These are phyloP conservation scores for Hoplodrina blanda DNA, from an alignment of 2,888 invertebrate species.

Conservation along the genomic window DNA sequence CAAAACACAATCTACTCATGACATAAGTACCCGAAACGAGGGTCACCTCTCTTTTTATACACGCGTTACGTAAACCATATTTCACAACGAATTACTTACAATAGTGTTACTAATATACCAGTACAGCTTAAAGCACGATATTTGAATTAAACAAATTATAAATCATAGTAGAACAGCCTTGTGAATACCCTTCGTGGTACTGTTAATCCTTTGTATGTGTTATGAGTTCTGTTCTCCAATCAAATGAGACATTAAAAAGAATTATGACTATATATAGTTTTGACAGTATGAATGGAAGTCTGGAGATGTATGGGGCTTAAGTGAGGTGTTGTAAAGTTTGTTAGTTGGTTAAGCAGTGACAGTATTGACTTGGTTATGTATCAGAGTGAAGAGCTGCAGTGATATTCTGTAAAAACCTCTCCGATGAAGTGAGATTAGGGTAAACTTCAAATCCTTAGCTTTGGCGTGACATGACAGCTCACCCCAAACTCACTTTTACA, in stretches of 20 bases:
- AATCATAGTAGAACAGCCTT: slow-evolving; percentile 87
- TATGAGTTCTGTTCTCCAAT: slow-evolving; percentile 83
- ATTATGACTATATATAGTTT: slow-evolving; percentile 86
- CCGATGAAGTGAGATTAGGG: no score
- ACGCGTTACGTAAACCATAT: slow-evolving; percentile 59
- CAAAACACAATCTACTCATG: not conserved
- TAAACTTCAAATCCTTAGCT: no score
- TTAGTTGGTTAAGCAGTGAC: slow-evolving; percentile 53
- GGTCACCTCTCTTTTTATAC: slow-evolving; percentile 54
- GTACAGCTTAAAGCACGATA: slow-evolving; percentile 78
- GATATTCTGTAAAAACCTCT: no score
- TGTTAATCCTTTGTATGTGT: slow-evolving; percentile 82
- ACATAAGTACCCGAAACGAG: slow-evolving; percentile 8
- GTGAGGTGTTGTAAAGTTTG: slow-evolving; percentile 46
- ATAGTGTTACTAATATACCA: slow-evolving; percentile 52
- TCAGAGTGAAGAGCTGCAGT: not conserved
- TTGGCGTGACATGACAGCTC: no score
- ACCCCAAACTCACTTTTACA: no score
- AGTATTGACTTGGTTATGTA: slow-evolving; percentile 49
- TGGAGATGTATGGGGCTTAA: slow-evolving; percentile 64
- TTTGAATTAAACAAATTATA: slow-evolving; percentile 85
- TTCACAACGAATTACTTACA: slow-evolving; percentile 53
- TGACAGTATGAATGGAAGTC: slow-evolving; percentile 83
- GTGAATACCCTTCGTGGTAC: slow-evolving; percentile 84
- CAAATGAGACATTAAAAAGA: slow-evolving; percentile 89